These are phyloP conservation scores for Pseudopodoces humilis DNA, from an alignment of 2,113 vertebrate genomes.

Conservation along the genomic window DNA sequence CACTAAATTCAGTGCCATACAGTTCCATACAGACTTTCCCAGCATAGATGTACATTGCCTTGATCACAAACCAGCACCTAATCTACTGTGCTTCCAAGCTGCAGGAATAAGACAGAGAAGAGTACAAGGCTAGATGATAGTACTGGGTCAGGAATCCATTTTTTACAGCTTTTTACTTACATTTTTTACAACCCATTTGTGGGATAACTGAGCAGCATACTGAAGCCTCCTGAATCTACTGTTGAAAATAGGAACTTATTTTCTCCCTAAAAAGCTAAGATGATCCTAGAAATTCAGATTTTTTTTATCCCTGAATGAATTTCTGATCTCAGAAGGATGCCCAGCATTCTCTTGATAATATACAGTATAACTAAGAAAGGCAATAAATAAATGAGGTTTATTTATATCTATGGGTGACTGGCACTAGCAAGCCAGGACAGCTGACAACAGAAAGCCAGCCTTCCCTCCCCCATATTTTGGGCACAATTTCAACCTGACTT, in stretches of 20 bases:
- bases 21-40: not conserved
- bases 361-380: constrained; percentile 11
- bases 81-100: not conserved
- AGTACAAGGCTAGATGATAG: not conserved
- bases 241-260: not conserved
- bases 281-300: constrained; percentile 7
- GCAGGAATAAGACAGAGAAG: not conserved
- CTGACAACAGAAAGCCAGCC: constrained; percentile 47
- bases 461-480: constrained; percentile 52
- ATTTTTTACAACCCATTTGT: not conserved
- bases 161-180: not conserved
- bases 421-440: constrained; percentile 61
- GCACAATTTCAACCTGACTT: constrained; percentile 28
- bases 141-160: not conserved
- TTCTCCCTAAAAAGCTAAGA: not conserved
- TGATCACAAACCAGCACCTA: not conserved
- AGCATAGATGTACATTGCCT: not conserved
- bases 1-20: not conserved
- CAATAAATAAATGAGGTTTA: constrained; percentile 47
- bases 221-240: not conserved
- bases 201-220: not conserved
- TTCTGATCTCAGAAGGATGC: not conserved
- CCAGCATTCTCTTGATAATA: constrained; percentile 4
- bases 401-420: constrained; percentile 68
- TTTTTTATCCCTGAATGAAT: not conserved